Evolutionary conservation across 1,140 invertebrate species (phyloP), one percentile per base, ranked within the genome.

Genomic region (Bombus pyrosoma): DNA sequence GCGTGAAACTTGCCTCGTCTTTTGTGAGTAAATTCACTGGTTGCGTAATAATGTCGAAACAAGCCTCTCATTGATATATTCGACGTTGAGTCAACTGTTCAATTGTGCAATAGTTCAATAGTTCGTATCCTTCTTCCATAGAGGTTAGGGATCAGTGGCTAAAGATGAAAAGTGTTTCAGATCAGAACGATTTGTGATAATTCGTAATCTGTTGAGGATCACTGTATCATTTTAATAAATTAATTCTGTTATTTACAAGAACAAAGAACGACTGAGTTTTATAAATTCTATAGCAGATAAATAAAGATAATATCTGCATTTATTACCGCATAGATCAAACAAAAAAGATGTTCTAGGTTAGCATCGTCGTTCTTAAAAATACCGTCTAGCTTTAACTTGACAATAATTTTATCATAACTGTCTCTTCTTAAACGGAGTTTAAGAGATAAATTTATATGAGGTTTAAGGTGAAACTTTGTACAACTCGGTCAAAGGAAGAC

Each of bases 1-100:
- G n/a, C 34, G 69, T 81, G 81, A 89, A 85, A 87, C 85, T 81
- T 32, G 5, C 37, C 5, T 72, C 53, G 18, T 18, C 53, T 41
- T 81, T 81, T 81, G 43, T 62, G 10, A 34, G 25, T 37, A 34
- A 43, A 66, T 57, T 77, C 43, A 64, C 12, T 57, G 4, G 37
- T 43, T 43, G 3, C 47, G 18, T 59, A n/a, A 73, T 53, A 34
- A 12, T 10, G 28, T 53, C 47, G 47, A 53, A 53, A 53, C 18
- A 53, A 22, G 1, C 18, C 47, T 53, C 5, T 22, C 47, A 2
- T 22, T 18, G 47, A 53, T 53, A 8, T 53, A 53, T 22, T 53
- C 47, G 47, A 53, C 47, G 18, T 22, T 28, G 25, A 34, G 25
- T 5, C 34, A 34, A 39, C 13, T 25, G 1, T 10, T 22, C 22